Base-by-base conservation (phyloP, 2,797 vertebrate genomes). In the Ambastaia sidthimunki region DNA sequence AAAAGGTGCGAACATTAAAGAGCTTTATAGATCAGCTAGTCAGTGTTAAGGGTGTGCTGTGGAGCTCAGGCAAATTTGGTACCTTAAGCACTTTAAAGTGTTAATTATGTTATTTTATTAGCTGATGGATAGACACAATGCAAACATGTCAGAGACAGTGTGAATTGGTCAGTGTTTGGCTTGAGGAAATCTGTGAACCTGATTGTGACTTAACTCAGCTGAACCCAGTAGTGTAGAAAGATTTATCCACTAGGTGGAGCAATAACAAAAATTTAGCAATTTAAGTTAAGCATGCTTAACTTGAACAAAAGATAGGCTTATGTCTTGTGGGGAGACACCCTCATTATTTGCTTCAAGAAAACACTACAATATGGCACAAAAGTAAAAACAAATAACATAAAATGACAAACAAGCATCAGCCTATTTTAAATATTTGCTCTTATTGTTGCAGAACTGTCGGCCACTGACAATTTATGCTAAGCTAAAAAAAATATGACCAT, bases 1-100 rank as follows among this genome's bases (percentile, higher is more conserved):
- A 91, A 93, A 93, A 94, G 91, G 91, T 93, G 93, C 91, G 91
- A 93, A 94, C 89, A 91, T 90, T 89, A 90, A 85, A 87, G 87
- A 86, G 77, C 90, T 93, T 93, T 92, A 93, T 88, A 88, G 89
- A 86, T 89, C 87, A 87, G 88, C 90, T 90, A 87, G 86, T 25
- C 90, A 85, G 86, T n/a, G 84, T 91, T 91, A 69, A 81, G 84
- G 60, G 79, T 81, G 78, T 76, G 16, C 48, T 21, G 59, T 76
- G 83, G 82, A 81, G 79, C 86, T 88, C 37, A 44, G 54, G 54
- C 50, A 74, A 73, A 82, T 71, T 68, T 75, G 83, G 37, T 78
- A 83, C 81, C 84, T 87, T 85, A 85, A 87, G 87, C 87, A 88
- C 83, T 87, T 90, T 82, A 86, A 87, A 89, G 84, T 89, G 85